Percentiles rank a stretch among this genome's conserved stretches.
Conservation (phyloP, 2,113 vertebrate species). For the Nycticebus coucang region DNA sequence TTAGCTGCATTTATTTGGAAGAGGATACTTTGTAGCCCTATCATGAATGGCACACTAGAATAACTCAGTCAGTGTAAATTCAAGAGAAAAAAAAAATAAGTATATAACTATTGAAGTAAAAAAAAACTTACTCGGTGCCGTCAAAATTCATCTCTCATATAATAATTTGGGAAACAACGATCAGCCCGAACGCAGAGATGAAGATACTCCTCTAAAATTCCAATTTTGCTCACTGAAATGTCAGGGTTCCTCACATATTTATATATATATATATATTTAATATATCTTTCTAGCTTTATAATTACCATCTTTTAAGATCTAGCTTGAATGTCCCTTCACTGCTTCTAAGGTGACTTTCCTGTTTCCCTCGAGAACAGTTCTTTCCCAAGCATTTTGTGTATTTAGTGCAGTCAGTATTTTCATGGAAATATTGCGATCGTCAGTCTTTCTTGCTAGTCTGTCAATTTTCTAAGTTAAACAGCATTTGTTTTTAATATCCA, state of each 20-base stretch:
- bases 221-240: background rate
- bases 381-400: background rate
- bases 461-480: background rate
- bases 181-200: background rate
- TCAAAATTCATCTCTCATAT: background rate
- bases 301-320: background rate
- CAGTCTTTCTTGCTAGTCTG: background rate
- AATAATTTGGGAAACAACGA: background rate
- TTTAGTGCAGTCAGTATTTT: background rate
- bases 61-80: constrained; percentile 41
- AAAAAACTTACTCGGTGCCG: background rate
- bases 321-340: background rate
- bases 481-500: constrained; percentile 12
- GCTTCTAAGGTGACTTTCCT: background rate
- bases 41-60: background rate
- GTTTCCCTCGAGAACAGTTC: background rate
- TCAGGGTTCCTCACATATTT: background rate
- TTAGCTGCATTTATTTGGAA: constrained; percentile 45
- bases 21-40: constrained; percentile 30
- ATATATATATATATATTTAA: background rate
- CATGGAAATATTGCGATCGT: background rate
- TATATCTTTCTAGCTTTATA: background rate
- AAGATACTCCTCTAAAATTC: background rate
- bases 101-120: background rate
- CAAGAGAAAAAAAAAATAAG: constrained; percentile 5